A percentile compares a stretch with the other conserved stretches of the same genome.
phyloP scores from a whole-genome alignment of 2,113 vertebrate species.

The Engystomops pustulosus region DNA sequence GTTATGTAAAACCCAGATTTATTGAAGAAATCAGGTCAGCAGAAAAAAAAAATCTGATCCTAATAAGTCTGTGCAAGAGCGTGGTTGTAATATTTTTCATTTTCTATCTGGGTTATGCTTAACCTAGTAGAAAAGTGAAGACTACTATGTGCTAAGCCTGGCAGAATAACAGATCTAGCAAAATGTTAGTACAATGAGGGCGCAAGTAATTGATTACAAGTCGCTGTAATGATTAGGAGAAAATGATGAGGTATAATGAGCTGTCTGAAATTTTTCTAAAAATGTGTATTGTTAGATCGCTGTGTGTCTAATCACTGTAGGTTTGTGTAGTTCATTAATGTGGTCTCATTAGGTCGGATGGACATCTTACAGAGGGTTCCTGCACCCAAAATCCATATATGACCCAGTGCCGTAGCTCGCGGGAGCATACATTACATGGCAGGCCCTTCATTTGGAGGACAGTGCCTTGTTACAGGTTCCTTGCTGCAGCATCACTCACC shows the following conservation, averaged over 20 bases:
- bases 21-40: constrained; percentile 43
- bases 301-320: no score
- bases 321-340: no score
- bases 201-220: background rate
- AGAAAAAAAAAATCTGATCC: background rate
- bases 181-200: background rate
- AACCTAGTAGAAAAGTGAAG: constrained; percentile 22
- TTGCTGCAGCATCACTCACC: no score
- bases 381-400: no score
- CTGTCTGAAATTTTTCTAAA: background rate
- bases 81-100: constrained; percentile 8
- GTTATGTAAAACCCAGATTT: constrained; percentile 39
- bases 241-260: background rate
- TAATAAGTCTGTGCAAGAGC: constrained; percentile 15
- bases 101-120: constrained; percentile 38
- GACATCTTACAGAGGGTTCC: no score
- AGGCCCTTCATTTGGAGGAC: no score
- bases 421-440: no score
- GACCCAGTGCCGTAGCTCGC: no score
- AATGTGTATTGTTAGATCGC: no score
- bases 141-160: constrained; percentile 6
- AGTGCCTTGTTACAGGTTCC: no score
- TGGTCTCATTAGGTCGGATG: no score
- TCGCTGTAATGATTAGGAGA: background rate
- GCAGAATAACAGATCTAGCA: background rate